Conservation (phyloP, 2,888 invertebrate species). For the Ophioninae sp. region DNA sequence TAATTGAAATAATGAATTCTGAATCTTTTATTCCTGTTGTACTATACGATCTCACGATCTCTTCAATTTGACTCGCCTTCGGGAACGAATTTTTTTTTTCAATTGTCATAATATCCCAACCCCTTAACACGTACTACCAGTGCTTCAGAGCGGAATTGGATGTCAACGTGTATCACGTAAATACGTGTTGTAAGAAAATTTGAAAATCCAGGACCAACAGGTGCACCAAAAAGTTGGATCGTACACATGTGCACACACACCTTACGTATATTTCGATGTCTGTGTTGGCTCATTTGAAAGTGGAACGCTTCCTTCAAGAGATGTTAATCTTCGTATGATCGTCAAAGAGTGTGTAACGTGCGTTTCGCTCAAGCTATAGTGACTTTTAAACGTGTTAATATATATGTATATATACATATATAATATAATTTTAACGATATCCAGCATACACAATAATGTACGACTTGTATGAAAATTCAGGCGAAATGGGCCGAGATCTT, state of each 20-base stretch:
- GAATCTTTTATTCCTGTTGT: too few relatives aligned
- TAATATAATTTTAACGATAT: constrained; percentile 36
- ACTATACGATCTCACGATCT: too few relatives aligned
- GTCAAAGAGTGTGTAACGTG: constrained; percentile 51
- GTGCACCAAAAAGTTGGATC: neutral
- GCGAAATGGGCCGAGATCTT: constrained; percentile 52
- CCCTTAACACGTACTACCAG: too few relatives aligned
- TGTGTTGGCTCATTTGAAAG: constrained; percentile 70
- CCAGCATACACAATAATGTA: constrained; percentile 11
- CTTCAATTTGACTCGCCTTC: too few relatives aligned
- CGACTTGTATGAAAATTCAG: constrained; percentile 28
- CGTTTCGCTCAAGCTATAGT: constrained; percentile 30
- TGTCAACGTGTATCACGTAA: neutral
- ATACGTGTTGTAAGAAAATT: constrained; percentile 11
- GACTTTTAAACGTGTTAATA: constrained; percentile 17
- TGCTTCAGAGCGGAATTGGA: neutral
- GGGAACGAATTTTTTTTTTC: too few relatives aligned
- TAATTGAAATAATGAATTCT: too few relatives aligned
- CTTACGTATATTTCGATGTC: constrained; percentile 34
- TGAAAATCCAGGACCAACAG: neutral
- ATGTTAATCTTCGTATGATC: constrained; percentile 72
- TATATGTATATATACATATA: neutral
- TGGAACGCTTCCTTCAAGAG: constrained; percentile 76
- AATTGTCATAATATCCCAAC: too few relatives aligned
- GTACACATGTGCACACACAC: constrained; percentile 8